Base-by-base conservation (phyloP, 1,140 invertebrate species). In the Drosophila mojavensis region DNA sequence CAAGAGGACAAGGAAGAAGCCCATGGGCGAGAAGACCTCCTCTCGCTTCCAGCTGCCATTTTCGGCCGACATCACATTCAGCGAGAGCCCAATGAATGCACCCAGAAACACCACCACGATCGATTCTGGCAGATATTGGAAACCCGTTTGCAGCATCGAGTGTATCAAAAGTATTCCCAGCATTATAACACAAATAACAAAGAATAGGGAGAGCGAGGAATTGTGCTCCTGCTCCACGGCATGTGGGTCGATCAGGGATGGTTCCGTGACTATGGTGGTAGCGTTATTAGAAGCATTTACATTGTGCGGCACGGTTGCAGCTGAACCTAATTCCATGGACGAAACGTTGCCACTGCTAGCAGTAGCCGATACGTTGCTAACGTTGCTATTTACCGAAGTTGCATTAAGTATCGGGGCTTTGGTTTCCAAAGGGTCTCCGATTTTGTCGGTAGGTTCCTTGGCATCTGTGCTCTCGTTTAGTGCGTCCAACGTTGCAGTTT, bases 31-130 rank as follows among this genome's bases (percentile, higher is more conserved):
- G 86, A 99, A 98, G 0, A 98, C 97, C 93, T 99, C 98, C 93
- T 99, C 98, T 93, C 98, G 98, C 90, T 96, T 95, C 97, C 97
- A 98, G 92, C 98, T 98, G 43, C 96, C 96, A 91, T 98, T 97
- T 84, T 97, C 95, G 68, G 97, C 95, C 0, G 97, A 98, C 94
- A 98, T 96, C 5, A 99, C 93, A 91, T 98, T 98, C 60, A 99
- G 95, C 30, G 98, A 94, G 70, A 99, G 94, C 6, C 98, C 98
- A 89, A 99, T 98, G 0, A 98, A 93, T 45, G 96, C 98, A 66
- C 98, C 98, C 13, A 99, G 93, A 88, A 99, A 97, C 15, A 99
- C 97, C 78, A 99, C 97, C n/a, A 98, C 98, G 59, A 99, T 96
- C 93, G 97, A 98, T 92, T 99, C 98, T 0, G 98, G 98, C 15